A percentile compares a stretch with the other conserved stretches of the same genome.
Conservation (phyloP, 2,888 invertebrate species). For the Osmoderma eremita region DNA sequence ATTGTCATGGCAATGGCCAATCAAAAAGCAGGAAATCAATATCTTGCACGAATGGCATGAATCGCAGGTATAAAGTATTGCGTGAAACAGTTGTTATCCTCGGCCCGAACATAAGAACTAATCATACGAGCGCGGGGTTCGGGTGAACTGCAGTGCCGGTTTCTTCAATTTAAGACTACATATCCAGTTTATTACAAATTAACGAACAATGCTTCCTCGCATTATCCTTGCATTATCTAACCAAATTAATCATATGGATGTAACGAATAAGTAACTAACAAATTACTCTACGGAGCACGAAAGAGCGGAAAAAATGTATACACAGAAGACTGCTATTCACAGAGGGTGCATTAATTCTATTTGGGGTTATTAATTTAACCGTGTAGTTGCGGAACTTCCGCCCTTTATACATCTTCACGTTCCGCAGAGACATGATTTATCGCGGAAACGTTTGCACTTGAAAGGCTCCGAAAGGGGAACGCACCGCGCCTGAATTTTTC, state of each 20-base stretch:
- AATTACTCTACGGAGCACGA: conserved; percentile 1
- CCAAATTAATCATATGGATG: conserved; percentile 10
- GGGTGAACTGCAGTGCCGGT: too few species aligned
- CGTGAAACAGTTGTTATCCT: too few species aligned
- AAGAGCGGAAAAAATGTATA: conserved; percentile 9
- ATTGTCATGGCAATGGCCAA: too few species aligned
- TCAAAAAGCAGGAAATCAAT: too few species aligned
- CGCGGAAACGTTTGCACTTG: conserved; percentile 32
- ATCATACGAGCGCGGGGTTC: too few species aligned
- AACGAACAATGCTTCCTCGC: too few species aligned
- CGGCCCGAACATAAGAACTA: too few species aligned
- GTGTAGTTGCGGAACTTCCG: conserved; percentile 19
- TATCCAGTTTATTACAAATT: too few species aligned
- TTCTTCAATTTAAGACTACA: too few species aligned
- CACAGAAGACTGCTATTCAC: conserved; percentile 18
- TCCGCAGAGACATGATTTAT: conserved; percentile 29
- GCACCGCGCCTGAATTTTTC: conserved; percentile 20
- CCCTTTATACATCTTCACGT: conserved; percentile 17
- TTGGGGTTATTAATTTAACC: conserved; percentile 30
- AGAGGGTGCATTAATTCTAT: conserved; percentile 25
- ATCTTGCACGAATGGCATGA: too few species aligned
- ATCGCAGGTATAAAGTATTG: too few species aligned
- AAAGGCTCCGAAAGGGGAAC: conserved; percentile 20
- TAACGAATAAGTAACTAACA: conserved; percentile 7
- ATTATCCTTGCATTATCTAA: background rate